Base-by-base conservation (phyloP, 2,888 invertebrate genomes). In the Plemyria rubiginata region DNA sequence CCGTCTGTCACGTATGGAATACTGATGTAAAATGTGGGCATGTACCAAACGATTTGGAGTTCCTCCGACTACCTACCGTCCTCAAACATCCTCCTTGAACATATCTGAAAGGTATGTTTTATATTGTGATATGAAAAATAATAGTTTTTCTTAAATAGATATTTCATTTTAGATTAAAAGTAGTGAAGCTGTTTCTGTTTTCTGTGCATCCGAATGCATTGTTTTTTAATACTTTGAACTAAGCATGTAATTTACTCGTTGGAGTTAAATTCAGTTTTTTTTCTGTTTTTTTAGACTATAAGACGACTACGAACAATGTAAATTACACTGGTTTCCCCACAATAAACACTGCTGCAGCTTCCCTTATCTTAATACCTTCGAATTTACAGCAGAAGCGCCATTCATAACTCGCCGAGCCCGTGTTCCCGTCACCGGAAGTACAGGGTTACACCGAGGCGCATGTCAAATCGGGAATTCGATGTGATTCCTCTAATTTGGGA, bases 381-480 rank as follows among this genome's bases (percentile, higher is more conserved):
- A 53, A 43, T 62, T 58, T 60, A 64, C 63, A 64, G 57, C 57
- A 57, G 58, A 59, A 51, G 63, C 59, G 63, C 55, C 28, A 45
- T 54, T 80, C 85, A 84, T 87, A 86, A 86, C 79, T 86, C 77
- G 78, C 74, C 43, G 16, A 36, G 66, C 50, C 67, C 74, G 70
- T 76, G 82, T 83, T 70, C 71, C 74, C 79, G 82, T 83, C 82
- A 71, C 68, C 68, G 74, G 73, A 72, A 76, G 65, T 66, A 58
- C 58, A 46, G 16, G 50, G 16, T 38, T 59, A 66, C 65, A 61
- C n/a, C 54, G 60, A 57, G 51, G 60, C 53, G 58, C 65, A 60
- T 68, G 65, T 68, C 64, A 62, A 54, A 53, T 53, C 49, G 46
- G 22, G 36, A 32, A 59, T 59, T 53, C 29, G 49, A 48, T 65